A percentile compares a stretch with the other conserved stretches of the same genome.
phyloP scores from a whole-genome alignment of 64 coral and sea anemone species.

The Montipora sp. region DNA sequence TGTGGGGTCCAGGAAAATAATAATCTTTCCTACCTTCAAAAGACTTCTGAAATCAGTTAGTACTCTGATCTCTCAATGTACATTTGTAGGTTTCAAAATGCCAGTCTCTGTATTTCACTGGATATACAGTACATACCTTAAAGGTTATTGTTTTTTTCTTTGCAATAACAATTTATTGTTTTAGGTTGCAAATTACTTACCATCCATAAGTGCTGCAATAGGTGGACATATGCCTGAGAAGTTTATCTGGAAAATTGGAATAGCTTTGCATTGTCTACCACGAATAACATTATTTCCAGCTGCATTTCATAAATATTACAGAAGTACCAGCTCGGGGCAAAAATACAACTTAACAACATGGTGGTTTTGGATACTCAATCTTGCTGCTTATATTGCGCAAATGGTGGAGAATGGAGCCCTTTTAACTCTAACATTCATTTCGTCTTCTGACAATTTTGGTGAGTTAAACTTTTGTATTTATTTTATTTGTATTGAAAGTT shows the following conservation, averaged over 20 bases:
- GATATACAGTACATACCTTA: too few relatives aligned
- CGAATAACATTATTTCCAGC: conserved; percentile 11
- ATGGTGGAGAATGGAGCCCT: conserved; percentile 88
- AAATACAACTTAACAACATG: background rate
- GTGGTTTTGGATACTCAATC: conserved; percentile 73
- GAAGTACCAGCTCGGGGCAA: conserved; percentile 31
- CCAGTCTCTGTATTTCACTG: too few relatives aligned
- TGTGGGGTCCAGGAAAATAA: too few relatives aligned
- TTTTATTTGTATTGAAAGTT: background rate
- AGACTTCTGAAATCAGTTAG: too few relatives aligned
- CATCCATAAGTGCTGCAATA: conserved; percentile 94
- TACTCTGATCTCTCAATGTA: too few relatives aligned
- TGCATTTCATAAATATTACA: conserved; percentile 24
- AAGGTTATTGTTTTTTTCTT: too few relatives aligned
- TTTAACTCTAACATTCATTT: conserved; percentile 81
- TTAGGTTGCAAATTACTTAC: conserved; percentile 95
- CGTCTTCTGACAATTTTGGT: conserved; percentile 93
- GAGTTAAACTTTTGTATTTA: conserved; percentile 9
- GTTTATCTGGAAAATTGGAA: conserved; percentile 93
- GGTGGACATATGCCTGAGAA: conserved; percentile 87
- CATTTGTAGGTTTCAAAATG: too few relatives aligned
- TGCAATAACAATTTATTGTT: background rate
- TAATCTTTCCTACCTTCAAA: too few relatives aligned
- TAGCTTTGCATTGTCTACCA: conserved; percentile 84
- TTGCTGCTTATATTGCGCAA: conserved; percentile 50